These are phyloP conservation scores for Aelia acuminata DNA, from an alignment of 2,888 invertebrate species.

Conservation along the genomic window DNA sequence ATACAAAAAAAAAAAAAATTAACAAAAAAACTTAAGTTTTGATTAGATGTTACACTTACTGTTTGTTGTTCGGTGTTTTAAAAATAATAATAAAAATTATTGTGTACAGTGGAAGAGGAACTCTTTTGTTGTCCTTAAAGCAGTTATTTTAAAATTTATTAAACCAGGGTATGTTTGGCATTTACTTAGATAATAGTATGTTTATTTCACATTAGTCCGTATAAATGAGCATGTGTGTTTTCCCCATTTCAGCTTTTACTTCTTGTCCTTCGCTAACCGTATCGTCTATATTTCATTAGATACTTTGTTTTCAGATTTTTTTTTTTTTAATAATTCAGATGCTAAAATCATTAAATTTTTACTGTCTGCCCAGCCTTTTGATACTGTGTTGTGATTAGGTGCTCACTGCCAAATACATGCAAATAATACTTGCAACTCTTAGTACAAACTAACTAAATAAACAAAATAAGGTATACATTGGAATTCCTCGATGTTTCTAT, in stretches of 20 bases:
- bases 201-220: constrained; percentile 27
- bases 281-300: background rate
- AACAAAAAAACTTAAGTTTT: constrained; percentile 52
- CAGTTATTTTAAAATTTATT: constrained; percentile 27
- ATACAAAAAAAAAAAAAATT: constrained; percentile 58
- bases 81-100: constrained; percentile 54
- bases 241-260: background rate
- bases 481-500: constrained; percentile 23
- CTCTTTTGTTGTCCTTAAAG: constrained; percentile 58
- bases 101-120: constrained; percentile 63
- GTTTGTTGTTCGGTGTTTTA: constrained; percentile 59
- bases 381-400: constrained; percentile 49
- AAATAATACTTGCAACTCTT: constrained; percentile 41
- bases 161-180: constrained; percentile 51
- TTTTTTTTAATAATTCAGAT: background rate
- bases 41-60: constrained; percentile 60
- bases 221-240: constrained; percentile 11
- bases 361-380: constrained; percentile 37
- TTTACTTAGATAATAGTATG: constrained; percentile 12
- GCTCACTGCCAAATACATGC: constrained; percentile 57
- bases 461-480: constrained; percentile 44
- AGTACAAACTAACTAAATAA: constrained; percentile 53
- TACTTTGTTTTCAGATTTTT: background rate
- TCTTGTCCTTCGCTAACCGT: background rate
- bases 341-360: background rate